phyloP scores from a whole-genome alignment of 2,888 invertebrate genomes.

The Panzeria rudis region DNA sequence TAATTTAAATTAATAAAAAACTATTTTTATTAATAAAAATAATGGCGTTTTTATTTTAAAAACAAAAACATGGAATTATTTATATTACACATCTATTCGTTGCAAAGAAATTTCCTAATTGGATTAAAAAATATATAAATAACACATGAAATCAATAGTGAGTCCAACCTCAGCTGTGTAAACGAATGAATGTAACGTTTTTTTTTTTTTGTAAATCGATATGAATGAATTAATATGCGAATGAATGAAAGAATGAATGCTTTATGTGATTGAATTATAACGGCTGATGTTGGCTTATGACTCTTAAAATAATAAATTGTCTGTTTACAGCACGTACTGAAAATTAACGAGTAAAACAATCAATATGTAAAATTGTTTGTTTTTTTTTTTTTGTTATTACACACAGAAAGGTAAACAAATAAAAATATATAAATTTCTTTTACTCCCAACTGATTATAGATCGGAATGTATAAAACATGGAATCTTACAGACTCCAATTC shows the following conservation, averaged over 20 bases:
- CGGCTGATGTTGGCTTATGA: slow-evolving; percentile 69
- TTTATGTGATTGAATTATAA: slow-evolving; percentile 69
- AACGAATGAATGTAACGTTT: slow-evolving; percentile 4
- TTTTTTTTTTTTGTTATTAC: neutral
- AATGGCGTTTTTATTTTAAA: neutral
- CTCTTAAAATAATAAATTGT: slow-evolving; percentile 67
- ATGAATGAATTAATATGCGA: slow-evolving; percentile 18
- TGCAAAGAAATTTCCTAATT: neutral
- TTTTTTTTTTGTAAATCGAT: slow-evolving; percentile 8
- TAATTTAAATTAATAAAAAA: neutral
- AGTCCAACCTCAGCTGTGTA: slow-evolving; percentile 19
- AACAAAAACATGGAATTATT: neutral
- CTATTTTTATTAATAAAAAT: neutral
- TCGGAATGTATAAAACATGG: slow-evolving; percentile 12
- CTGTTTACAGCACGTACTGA: slow-evolving; percentile 68
- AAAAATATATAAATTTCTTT: slow-evolving; percentile 8
- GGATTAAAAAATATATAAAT: neutral
- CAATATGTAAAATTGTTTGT: slow-evolving; percentile 40
- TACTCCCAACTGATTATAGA: slow-evolving; percentile 27
- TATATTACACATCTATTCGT: neutral
- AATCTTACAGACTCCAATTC: slow-evolving; percentile 10
- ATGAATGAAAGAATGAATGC: slow-evolving; percentile 29
- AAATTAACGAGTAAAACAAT: slow-evolving; percentile 69
- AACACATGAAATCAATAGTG: slow-evolving; percentile 29
- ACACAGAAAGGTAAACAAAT: slow-evolving; percentile 19